These are phyloP conservation scores for Equus quagga DNA, from an alignment of 2,113 vertebrate genomes.

Conservation along the genomic window DNA sequence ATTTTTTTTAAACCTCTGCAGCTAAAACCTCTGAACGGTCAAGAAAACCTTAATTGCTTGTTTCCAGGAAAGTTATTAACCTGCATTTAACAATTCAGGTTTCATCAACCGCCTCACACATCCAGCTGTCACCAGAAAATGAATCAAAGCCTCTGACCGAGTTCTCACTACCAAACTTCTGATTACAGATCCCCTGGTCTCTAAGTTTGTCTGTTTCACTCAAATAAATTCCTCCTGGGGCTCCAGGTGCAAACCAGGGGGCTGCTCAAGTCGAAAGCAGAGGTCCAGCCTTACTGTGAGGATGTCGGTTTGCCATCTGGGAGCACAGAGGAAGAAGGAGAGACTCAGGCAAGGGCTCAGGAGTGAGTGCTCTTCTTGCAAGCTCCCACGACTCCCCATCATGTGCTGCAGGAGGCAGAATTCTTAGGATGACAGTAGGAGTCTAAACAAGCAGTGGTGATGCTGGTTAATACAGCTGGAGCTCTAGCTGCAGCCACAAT, in stretches of 20 bases:
- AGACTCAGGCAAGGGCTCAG: neutral
- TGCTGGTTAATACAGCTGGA: neutral
- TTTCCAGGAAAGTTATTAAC: neutral
- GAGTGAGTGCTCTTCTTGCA: neutral
- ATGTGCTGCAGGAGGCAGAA: neutral
- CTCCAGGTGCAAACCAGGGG: neutral
- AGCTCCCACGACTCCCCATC: neutral
- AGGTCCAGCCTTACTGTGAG: neutral
- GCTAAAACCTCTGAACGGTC: neutral
- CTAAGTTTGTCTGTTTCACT: neutral
- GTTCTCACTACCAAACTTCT: neutral
- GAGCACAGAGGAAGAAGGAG: neutral
- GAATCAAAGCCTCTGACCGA: neutral
- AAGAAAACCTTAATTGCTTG: constrained; percentile 15
- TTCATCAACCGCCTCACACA: neutral
- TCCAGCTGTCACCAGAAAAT: neutral
- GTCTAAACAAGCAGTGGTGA: neutral
- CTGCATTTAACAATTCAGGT: neutral
- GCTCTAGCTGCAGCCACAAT: neutral
- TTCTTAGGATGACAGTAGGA: neutral
- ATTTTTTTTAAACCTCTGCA: neutral
- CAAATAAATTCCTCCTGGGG: neutral
- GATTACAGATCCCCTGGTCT: neutral
- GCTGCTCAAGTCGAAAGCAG: neutral
- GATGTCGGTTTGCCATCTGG: neutral